phyloP scores from a whole-genome alignment of 2,888 invertebrate species.

The Noctua fimbriata region DNA sequence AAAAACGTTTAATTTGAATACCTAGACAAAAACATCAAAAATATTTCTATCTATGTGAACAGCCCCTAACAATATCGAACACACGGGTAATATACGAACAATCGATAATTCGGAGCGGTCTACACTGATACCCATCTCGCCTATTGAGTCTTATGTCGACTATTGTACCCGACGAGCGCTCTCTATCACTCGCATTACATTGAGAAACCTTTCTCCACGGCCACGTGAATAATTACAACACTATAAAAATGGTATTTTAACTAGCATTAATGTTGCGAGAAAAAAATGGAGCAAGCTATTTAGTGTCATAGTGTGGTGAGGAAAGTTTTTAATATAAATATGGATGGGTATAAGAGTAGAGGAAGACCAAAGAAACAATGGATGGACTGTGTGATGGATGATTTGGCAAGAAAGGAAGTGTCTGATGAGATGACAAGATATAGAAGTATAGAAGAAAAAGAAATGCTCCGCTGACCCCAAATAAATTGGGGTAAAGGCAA shows the following conservation, averaged over 20 bases:
- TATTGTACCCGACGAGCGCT: slow-evolving; percentile 64
- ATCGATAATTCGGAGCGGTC: slow-evolving; percentile 80
- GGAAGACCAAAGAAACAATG: too few species aligned
- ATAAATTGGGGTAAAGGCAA: too few species aligned
- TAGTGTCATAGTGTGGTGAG: background rate
- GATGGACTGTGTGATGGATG: too few species aligned
- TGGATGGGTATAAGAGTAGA: too few species aligned
- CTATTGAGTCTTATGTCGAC: slow-evolving; percentile 59
- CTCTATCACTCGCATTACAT: slow-evolving; percentile 60
- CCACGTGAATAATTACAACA: slow-evolving; percentile 57
- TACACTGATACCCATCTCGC: slow-evolving; percentile 72
- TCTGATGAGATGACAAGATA: too few species aligned
- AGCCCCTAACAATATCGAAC: slow-evolving; percentile 35
- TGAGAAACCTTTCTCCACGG: slow-evolving; percentile 57
- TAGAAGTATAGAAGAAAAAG: too few species aligned
- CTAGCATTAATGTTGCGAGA: slow-evolving; percentile 16
- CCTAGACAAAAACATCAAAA: background rate
- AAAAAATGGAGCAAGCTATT: slow-evolving; percentile 33
- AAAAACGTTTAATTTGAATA: background rate
- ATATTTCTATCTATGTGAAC: slow-evolving; percentile 17
- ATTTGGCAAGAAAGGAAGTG: too few species aligned
- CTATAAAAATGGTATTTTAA: slow-evolving; percentile 54
- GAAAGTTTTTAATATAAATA: too few species aligned
- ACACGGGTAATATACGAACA: slow-evolving; percentile 72
- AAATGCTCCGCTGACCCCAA: too few species aligned